A percentile compares a stretch with the other conserved stretches of the same genome.
These are phyloP conservation scores for Hyperoplus immaculatus DNA, from an alignment of 2,797 vertebrate species.

Conservation along the genomic window DNA sequence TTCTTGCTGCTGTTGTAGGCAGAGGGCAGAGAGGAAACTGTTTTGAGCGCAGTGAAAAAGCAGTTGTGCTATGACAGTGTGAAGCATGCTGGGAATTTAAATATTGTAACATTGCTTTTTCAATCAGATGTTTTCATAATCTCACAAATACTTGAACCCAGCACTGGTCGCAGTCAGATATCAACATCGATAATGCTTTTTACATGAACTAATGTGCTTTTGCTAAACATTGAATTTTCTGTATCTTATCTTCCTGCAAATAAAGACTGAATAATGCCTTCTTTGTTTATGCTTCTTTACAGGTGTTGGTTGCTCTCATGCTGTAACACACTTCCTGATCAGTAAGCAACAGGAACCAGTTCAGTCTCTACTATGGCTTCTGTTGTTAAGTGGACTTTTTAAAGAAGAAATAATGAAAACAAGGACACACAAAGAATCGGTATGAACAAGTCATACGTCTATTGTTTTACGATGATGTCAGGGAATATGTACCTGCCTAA, in stretches of 20 bases:
- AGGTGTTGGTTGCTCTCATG: conserved; percentile 71
- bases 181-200: background rate
- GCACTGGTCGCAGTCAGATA: conserved; percentile 11
- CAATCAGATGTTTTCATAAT: conserved; percentile 55
- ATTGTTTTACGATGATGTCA: conserved; percentile 34
- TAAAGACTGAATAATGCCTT: conserved; percentile 48
- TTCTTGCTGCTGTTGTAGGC: conserved; percentile 57
- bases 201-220: background rate
- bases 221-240: conserved; percentile 34
- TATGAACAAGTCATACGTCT: conserved; percentile 66
- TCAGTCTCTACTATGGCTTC: conserved; percentile 74
- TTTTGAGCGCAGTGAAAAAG: conserved; percentile 48
- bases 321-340: conserved; percentile 56
- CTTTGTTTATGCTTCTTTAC: conserved; percentile 72
- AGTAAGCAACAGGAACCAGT: conserved; percentile 66
- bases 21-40: conserved; percentile 46
- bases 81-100: conserved; percentile 70
- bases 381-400: conserved; percentile 82
- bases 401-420: conserved; percentile 87
- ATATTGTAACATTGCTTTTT: conserved; percentile 58
- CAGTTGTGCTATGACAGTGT: conserved; percentile 52
- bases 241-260: conserved; percentile 27
- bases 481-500: conserved; percentile 42
- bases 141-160: conserved; percentile 44
- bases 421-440: conserved; percentile 90